Conservation (phyloP, 2,888 invertebrate genomes). For the Aleiodes alternator region DNA sequence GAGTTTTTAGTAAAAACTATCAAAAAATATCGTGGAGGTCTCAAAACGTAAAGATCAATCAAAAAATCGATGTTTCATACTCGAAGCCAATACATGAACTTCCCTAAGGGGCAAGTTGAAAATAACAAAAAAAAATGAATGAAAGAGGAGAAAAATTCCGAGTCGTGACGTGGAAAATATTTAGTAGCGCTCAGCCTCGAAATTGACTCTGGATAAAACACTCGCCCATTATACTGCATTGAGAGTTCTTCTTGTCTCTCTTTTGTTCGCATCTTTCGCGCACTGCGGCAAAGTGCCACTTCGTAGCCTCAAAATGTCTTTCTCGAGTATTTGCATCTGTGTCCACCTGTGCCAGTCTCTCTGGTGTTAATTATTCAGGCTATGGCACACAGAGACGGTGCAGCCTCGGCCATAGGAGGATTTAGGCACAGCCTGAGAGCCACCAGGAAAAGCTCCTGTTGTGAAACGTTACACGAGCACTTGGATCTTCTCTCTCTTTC, state of each 20-base stretch:
- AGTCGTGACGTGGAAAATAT: constrained; percentile 37
- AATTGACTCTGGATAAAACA: constrained; percentile 42
- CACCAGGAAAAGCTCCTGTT: too few species aligned
- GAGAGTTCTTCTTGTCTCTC: constrained; percentile 5
- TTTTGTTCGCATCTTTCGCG: constrained; percentile 30
- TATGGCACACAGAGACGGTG: not conserved
- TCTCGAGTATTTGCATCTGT: constrained; percentile 36
- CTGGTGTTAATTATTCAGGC: constrained; percentile 44
- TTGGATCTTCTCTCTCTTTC: not conserved
- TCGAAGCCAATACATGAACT: too few species aligned
- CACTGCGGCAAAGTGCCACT: constrained; percentile 42
- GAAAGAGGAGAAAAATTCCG: not conserved
- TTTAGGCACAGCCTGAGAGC: too few species aligned
- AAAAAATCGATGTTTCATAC: too few species aligned
- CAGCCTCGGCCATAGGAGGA: too few species aligned
- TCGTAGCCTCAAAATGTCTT: too few species aligned
- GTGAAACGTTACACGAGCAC: too few species aligned
- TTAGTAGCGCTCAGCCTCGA: constrained; percentile 46
- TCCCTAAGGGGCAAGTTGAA: too few species aligned
- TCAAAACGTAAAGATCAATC: too few species aligned
- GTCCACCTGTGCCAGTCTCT: constrained; percentile 43
- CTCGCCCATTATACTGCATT: not conserved
- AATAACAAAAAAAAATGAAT: not conserved
- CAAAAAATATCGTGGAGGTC: too few species aligned
- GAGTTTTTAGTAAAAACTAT: too few species aligned